Evolutionary conservation across 2,113 vertebrate genomes (phyloP).

Genomic region (Crotalus horridus): DNA sequence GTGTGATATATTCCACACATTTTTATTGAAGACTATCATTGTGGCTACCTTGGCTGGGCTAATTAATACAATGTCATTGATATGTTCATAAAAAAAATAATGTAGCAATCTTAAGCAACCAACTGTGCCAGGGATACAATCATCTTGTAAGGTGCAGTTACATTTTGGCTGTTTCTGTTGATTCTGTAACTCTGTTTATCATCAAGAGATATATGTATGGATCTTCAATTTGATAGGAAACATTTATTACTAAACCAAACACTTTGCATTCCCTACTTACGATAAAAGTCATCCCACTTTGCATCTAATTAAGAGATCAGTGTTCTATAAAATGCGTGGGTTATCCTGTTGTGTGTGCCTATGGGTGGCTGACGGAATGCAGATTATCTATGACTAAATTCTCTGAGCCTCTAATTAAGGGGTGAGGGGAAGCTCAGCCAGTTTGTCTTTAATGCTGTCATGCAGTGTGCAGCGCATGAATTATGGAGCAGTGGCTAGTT

Average conservation of each 20-base stretch:
- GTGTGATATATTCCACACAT: background rate
- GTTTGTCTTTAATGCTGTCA: background rate
- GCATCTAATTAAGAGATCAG: background rate
- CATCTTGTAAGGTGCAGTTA: accelerated
- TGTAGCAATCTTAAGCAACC: background rate
- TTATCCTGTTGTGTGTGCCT: slow-evolving; percentile 8
- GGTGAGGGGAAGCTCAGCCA: background rate
- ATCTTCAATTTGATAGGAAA: background rate
- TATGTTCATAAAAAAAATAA: background rate
- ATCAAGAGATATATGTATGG: background rate
- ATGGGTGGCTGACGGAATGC: slow-evolving; percentile 9
- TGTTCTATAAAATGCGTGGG: slow-evolving; percentile 15
- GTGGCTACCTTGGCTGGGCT: background rate
- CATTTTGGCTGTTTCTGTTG: background rate
- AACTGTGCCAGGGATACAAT: background rate
- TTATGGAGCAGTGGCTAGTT: background rate
- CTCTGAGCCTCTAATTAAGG: background rate
- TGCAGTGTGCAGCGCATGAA: background rate
- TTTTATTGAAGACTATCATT: background rate
- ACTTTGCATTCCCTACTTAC: background rate
- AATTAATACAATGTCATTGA: background rate
- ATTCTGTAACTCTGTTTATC: background rate
- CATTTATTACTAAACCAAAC: background rate
- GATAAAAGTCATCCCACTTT: slow-evolving; percentile 5
- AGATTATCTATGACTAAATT: slow-evolving; percentile 16